Conservation (phyloP, 2,888 invertebrate species). For the Isoperla grammatica region DNA sequence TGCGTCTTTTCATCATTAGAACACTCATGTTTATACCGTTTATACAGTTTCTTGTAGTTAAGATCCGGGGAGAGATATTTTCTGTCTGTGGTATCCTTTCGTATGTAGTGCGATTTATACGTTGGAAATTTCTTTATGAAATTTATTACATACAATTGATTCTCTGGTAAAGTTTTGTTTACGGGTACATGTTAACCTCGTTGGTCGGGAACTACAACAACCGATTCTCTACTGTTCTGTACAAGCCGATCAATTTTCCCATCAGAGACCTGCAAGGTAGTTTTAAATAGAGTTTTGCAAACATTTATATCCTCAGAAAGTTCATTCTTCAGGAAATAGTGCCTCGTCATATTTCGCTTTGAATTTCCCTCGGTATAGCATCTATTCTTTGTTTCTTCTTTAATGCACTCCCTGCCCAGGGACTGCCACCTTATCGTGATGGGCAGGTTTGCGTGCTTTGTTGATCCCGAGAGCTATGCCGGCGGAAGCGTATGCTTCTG, state of each 20-base stretch:
- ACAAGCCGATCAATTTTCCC: neutral
- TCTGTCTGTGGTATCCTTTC: conserved; percentile 3
- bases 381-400: no score
- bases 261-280: neutral
- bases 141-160: neutral
- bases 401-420: no score
- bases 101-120: neutral
- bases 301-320: neutral
- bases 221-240: neutral
- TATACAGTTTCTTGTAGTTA: conserved; percentile 11
- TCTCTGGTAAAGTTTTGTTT: neutral
- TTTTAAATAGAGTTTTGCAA: conserved; percentile 1
- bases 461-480: no score
- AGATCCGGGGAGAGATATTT: conserved; percentile 8
- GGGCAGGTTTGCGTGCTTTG: no score
- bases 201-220: neutral
- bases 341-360: no score
- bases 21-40: neutral
- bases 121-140: conserved; percentile 4
- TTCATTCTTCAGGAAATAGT: no score
- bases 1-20: neutral
- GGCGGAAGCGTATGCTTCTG: no score
- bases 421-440: no score
- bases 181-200: neutral
- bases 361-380: no score